phyloP scores from a whole-genome alignment of 2,888 invertebrate genomes.

The Trachelus stipa region DNA sequence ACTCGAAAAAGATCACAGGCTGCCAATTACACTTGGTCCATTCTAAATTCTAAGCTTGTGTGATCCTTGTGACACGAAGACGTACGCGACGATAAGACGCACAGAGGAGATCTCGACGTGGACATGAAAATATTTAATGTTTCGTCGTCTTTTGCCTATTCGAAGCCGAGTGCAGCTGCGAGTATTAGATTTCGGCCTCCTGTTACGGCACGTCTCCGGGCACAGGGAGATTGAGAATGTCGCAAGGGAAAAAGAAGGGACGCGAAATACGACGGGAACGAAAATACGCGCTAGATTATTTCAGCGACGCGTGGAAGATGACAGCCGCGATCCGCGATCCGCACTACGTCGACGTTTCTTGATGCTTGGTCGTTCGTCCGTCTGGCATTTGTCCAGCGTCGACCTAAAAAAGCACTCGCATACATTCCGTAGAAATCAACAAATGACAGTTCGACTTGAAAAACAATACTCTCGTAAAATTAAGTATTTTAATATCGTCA shows the following conservation, averaged over 20 bases:
- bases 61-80: no score
- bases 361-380: not conserved
- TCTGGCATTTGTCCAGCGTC: not conserved
- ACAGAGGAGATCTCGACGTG: no score
- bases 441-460: not conserved
- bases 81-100: no score
- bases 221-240: not conserved
- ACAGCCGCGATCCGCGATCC: not conserved
- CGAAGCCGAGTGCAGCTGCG: no score
- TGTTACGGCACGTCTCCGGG: not conserved
- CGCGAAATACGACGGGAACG: not conserved
- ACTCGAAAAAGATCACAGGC: not conserved
- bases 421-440: not conserved
- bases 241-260: not conserved
- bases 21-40: not conserved
- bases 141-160: no score
- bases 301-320: not conserved
- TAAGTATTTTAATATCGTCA: not conserved
- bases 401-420: not conserved
- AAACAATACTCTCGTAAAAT: not conserved
- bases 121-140: no score
- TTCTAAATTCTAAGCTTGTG: not conserved
- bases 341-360: not conserved
- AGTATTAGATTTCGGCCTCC: no score
- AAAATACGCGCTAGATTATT: not conserved